Evolutionary conservation across 2,113 vertebrate species (phyloP).

Genomic region (Cyanocitta stelleri): DNA sequence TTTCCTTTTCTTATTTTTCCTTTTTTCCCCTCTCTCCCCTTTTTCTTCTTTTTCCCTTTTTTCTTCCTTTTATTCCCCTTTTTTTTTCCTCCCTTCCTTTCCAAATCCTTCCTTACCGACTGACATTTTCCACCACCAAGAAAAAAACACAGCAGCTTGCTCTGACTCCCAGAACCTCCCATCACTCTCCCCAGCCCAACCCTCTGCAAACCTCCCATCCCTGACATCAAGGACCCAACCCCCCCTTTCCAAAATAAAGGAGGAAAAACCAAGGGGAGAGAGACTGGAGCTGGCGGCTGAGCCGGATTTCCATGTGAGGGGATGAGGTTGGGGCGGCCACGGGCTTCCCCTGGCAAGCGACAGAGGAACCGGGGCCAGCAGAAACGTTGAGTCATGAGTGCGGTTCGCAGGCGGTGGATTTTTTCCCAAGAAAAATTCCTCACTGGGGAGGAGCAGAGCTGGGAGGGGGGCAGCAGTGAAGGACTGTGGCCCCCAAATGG

Average conservation of each 20-base stretch:
- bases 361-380: slow-evolving; percentile 26
- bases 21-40: fast-evolving
- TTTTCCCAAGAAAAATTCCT: slow-evolving; percentile 6
- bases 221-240: neutral
- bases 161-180: neutral
- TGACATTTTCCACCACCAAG: neutral
- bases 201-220: neutral
- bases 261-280: neutral
- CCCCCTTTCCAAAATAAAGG: neutral
- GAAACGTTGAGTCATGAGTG: slow-evolving; percentile 57
- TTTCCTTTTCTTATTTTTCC: fast-evolving
- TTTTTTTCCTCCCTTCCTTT: neutral
- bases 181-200: neutral
- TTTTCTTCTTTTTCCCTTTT: neutral
- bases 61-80: neutral
- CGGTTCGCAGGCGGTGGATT: neutral
- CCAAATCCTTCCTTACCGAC: neutral
- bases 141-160: neutral
- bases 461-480: neutral
- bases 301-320: slow-evolving; percentile 29
- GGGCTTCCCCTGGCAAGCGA: slow-evolving; percentile 54
- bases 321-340: slow-evolving; percentile 26
- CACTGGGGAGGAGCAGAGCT: neutral
- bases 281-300: neutral
- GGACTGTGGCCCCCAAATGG: neutral